phyloP scores from a whole-genome alignment of 2,113 vertebrate genomes.

The Cacatua alba region DNA sequence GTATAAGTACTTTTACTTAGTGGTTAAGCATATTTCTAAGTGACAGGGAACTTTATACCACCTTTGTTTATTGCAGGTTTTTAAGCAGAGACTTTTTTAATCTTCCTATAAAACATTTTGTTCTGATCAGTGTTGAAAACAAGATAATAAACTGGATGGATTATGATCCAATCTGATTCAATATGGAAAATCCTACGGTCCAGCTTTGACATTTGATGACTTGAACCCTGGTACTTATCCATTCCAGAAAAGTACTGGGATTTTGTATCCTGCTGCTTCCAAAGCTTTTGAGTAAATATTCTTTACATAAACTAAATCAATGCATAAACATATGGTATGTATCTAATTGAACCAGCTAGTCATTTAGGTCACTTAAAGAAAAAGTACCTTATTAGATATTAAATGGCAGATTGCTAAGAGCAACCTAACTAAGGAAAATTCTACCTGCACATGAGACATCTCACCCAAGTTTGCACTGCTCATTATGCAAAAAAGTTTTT shows the following conservation, averaged over 20 bases:
- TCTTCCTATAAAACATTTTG: not conserved
- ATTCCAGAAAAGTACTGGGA: not conserved
- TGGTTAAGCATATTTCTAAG: not conserved
- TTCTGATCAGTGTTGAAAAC: not conserved
- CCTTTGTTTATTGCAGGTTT: not conserved
- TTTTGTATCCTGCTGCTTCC: not conserved
- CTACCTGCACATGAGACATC: accelerated
- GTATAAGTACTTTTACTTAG: not conserved
- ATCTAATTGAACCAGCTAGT: not conserved
- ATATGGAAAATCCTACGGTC: not conserved
- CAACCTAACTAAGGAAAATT: not conserved
- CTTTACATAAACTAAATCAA: not conserved
- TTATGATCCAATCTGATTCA: not conserved
- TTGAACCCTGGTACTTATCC: not conserved
- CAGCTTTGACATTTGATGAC: not conserved
- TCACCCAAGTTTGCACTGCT: not conserved
- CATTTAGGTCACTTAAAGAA: not conserved
- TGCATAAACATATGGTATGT: not conserved
- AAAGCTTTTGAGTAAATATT: not conserved
- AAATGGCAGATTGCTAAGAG: not conserved
- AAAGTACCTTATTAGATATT: not conserved
- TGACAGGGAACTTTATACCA: not conserved
- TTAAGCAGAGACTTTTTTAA: not conserved
- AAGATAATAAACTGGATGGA: not conserved
- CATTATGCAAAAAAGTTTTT: not conserved